Conservation (phyloP, 2,797 vertebrate genomes). For the Carcharodon carcharias region DNA sequence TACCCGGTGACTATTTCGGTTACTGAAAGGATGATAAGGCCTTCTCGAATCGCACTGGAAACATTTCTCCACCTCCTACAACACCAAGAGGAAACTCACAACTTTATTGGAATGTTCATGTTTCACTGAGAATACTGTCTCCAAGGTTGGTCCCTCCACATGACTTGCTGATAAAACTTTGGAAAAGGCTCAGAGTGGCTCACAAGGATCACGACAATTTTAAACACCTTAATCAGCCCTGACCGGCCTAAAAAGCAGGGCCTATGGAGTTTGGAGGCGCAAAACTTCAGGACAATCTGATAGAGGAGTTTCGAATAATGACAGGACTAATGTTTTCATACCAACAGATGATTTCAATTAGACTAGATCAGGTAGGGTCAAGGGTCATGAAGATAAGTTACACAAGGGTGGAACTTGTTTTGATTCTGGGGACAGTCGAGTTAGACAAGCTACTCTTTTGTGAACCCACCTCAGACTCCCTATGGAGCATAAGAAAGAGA, state of each 20-base stretch:
- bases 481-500: too few relatives aligned
- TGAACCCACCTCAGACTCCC: too few relatives aligned
- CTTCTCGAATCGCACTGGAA: conserved; percentile 67
- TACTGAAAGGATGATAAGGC: conserved; percentile 45
- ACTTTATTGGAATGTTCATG: background rate
- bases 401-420: too few relatives aligned
- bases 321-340: background rate
- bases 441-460: too few relatives aligned
- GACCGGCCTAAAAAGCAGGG: too few relatives aligned
- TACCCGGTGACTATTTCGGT: conserved; percentile 66
- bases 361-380: too few relatives aligned
- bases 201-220: too few relatives aligned
- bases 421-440: too few relatives aligned
- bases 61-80: conserved; percentile 75
- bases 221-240: too few relatives aligned
- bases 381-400: too few relatives aligned
- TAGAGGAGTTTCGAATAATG: background rate
- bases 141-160: background rate
- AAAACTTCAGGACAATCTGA: background rate
- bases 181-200: background rate
- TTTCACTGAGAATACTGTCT: background rate
- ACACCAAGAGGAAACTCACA: background rate
- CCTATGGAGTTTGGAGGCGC: too few relatives aligned
- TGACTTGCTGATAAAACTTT: background rate
- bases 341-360: too few relatives aligned